Evolutionary conservation across 2,113 vertebrate genomes (phyloP).

Genomic region (Zosterops pallidus): DNA sequence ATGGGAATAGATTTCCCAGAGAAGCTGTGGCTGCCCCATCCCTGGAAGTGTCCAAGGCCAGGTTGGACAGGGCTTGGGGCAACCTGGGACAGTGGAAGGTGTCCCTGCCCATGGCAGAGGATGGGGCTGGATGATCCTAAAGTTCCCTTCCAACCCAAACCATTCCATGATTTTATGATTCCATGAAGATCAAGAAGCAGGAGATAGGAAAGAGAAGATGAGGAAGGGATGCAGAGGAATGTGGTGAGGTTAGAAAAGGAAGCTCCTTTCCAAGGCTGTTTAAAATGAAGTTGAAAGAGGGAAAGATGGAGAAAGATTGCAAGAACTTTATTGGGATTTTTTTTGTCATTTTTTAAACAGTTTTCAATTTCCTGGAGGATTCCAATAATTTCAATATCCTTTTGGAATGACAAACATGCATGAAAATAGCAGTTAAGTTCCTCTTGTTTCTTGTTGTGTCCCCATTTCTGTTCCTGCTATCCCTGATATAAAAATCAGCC

Average conservation of each 20-base stretch:
- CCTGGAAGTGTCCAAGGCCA: rapidly evolving
- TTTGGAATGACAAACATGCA: not conserved
- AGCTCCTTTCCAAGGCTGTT: not conserved
- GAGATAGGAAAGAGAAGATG: not conserved
- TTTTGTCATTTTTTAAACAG: not conserved
- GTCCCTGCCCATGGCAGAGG: not conserved
- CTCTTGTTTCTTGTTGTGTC: not conserved
- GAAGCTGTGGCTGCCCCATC: not conserved
- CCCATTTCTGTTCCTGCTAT: not conserved
- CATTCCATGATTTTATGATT: not conserved
- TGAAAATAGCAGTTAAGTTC: not conserved
- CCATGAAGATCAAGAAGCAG: not conserved
- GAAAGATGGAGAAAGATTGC: not conserved
- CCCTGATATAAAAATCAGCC: not conserved
- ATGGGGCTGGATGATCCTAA: not conserved
- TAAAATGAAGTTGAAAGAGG: not conserved
- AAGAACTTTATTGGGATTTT: not conserved
- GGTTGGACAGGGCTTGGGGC: rapidly evolving
- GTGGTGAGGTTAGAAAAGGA: not conserved
- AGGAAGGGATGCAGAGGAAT: not conserved
- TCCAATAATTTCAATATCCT: not conserved
- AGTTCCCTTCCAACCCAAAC: not conserved
- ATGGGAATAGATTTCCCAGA: not conserved
- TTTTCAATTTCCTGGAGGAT: not conserved
- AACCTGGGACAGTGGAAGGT: rapidly evolving